Conservation (phyloP, 2,888 invertebrate species). For the Homarus gammarus region DNA sequence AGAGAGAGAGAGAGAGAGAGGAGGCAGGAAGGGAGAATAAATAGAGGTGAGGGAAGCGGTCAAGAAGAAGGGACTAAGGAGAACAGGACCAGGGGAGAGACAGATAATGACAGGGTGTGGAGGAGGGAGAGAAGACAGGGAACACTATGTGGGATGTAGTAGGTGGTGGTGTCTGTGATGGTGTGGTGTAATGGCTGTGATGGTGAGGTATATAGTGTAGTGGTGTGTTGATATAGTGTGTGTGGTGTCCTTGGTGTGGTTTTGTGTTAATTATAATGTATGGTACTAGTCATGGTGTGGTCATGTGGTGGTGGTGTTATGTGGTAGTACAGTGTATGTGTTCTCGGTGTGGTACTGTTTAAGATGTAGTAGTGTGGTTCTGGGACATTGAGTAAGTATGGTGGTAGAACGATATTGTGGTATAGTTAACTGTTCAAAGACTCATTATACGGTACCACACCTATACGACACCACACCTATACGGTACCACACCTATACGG, state of each 20-base stretch:
- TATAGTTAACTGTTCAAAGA: too few species aligned
- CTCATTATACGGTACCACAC: too few species aligned
- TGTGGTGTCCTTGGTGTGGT: not conserved
- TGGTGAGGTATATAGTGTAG: not conserved
- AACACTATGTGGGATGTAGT: not conserved
- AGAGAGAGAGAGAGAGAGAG: slow-evolving; percentile 10
- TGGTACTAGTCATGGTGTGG: not conserved
- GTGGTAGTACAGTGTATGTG: not conserved
- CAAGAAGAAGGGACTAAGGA: not conserved
- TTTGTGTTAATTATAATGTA: too few species aligned
- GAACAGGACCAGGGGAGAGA: not conserved
- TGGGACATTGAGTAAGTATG: too few species aligned
- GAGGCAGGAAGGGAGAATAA: not conserved
- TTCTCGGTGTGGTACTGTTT: not conserved
- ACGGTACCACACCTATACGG: too few species aligned
- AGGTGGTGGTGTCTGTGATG: not conserved
- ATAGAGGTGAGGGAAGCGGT: not conserved
- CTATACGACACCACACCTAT: too few species aligned
- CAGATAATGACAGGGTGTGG: not conserved
- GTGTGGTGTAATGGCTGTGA: not conserved
- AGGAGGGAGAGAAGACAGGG: not conserved
- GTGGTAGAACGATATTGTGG: not conserved
- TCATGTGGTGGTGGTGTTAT: too few species aligned
- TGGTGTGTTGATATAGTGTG: not conserved
- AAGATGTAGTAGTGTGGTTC: too few species aligned